These are phyloP conservation scores for Eulemur coronatus DNA, from an alignment of 2,797 vertebrate genomes.

Conservation along the genomic window DNA sequence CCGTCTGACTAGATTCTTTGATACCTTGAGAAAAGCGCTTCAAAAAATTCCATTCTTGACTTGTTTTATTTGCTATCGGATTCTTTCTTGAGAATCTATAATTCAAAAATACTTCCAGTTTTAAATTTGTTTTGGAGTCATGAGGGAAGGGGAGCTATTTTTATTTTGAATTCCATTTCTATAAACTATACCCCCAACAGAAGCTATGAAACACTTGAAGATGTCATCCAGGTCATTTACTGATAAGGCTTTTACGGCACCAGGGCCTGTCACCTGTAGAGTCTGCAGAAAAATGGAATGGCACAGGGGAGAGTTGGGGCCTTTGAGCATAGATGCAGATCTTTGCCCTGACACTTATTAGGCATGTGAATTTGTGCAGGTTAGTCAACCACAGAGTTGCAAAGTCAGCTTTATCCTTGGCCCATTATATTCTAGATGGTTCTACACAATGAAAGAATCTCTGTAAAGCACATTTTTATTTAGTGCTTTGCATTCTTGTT, in stretches of 20 bases:
- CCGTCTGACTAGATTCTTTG: background rate
- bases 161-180: background rate
- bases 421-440: background rate
- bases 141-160: background rate
- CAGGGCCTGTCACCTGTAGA: background rate
- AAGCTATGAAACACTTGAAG: background rate
- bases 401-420: background rate
- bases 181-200: background rate
- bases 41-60: background rate
- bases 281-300: background rate
- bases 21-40: background rate
- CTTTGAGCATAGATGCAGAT: background rate
- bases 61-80: background rate
- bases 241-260: background rate
- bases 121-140: background rate
- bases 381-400: background rate
- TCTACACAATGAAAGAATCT: background rate
- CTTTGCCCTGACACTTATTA: background rate
- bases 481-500: background rate
- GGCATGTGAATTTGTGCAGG: background rate
- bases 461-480: background rate
- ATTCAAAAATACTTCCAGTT: background rate
- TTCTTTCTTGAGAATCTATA: background rate
- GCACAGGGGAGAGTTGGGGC: accelerated
- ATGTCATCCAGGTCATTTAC: background rate